Conservation (phyloP, 1,140 invertebrate genomes). For the Hycleus cichorii region DNA sequence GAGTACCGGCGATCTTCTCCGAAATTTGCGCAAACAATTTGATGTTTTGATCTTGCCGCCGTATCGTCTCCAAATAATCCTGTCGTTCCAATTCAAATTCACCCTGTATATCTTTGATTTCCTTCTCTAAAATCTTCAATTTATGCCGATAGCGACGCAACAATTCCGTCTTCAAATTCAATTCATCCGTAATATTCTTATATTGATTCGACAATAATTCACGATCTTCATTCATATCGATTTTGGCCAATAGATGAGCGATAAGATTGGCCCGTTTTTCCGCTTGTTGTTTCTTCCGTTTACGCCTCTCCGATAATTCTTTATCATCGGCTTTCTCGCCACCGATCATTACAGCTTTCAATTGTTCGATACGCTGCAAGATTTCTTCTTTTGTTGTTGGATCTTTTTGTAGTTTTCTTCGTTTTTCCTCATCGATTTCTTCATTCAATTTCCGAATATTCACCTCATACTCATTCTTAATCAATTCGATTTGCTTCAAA, state of each 20-base stretch:
- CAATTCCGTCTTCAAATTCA: conserved; percentile 63
- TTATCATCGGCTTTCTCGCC: conserved; percentile 69
- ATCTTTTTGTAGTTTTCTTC: conserved; percentile 19
- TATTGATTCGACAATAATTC: conserved; percentile 57
- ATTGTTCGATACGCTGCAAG: conserved; percentile 44
- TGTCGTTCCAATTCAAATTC: conserved; percentile 79
- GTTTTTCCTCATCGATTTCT: conserved; percentile 27
- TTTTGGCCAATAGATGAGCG: conserved; percentile 56
- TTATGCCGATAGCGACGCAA: conserved; percentile 62
- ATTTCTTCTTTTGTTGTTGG: conserved; percentile 39
- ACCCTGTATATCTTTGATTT: conserved; percentile 70
- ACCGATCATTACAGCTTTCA: conserved; percentile 70
- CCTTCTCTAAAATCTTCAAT: conserved; percentile 57
- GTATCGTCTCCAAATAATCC: conserved; percentile 79
- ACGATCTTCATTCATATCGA: conserved; percentile 59
- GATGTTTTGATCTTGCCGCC: conserved; percentile 65
- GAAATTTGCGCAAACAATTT: conserved; percentile 64
- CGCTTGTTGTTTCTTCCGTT: conserved; percentile 60
- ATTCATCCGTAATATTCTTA: conserved; percentile 69
- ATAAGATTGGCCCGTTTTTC: conserved; percentile 60
- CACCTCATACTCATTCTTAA: conserved; percentile 43
- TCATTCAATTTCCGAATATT: conserved; percentile 35
- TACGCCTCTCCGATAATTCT: conserved; percentile 60
- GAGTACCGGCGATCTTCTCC: conserved; percentile 61
- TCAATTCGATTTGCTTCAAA: conserved; percentile 41